Conservation (phyloP, 2,797 vertebrate species). For the Gambelia wislizenii region DNA sequence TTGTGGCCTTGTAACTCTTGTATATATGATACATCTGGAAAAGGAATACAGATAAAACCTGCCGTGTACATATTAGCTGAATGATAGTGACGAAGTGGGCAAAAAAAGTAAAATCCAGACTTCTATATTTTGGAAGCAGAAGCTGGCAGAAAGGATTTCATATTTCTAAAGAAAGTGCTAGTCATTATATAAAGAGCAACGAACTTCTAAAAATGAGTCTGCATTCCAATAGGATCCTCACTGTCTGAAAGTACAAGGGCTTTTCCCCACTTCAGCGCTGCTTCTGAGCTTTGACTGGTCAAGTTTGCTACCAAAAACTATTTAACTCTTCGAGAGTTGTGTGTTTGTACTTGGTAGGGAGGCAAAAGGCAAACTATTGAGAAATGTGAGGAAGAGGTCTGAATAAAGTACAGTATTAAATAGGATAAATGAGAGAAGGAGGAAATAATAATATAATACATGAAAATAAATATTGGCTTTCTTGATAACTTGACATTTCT, state of each 20-base stretch:
- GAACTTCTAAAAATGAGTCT: constrained; percentile 20
- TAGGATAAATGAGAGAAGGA: not conserved
- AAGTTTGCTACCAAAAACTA: constrained; percentile 12
- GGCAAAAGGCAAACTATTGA: not conserved
- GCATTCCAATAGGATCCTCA: constrained; percentile 23
- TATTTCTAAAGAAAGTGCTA: not conserved
- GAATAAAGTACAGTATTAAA: constrained; percentile 30
- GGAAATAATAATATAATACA: not conserved
- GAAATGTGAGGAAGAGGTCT: constrained; percentile 12
- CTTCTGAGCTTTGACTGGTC: constrained; percentile 19
- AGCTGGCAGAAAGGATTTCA: constrained; percentile 33
- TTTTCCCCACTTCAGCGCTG: not conserved
- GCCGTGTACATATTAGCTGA: not conserved
- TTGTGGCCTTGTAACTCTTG: not conserved
- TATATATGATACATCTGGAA: constrained; percentile 12
- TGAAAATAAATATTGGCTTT: not conserved
- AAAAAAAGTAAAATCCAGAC: not conserved
- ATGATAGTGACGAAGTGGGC: not conserved
- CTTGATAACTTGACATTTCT: not conserved
- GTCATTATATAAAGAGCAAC: not conserved
- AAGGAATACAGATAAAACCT: constrained; percentile 9
- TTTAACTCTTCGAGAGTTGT: constrained; percentile 11
- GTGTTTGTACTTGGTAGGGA: constrained; percentile 31
- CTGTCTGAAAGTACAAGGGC: not conserved
- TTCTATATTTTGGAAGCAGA: not conserved